phyloP scores from a whole-genome alignment of 2,797 vertebrate genomes.

The Sarcophilus harrisii region DNA sequence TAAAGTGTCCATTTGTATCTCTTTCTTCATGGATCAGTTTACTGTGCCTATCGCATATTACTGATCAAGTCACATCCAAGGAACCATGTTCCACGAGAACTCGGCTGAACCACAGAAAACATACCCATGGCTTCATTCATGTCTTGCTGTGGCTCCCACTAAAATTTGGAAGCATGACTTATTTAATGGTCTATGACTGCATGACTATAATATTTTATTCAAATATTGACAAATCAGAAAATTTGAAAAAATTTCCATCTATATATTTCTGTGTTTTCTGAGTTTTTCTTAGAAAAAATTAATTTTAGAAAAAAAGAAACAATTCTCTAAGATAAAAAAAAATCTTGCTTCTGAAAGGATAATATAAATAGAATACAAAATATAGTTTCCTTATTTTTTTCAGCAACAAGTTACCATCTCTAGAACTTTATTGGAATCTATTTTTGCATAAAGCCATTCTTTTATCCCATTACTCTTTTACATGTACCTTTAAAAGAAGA shows the following conservation, averaged over 20 bases:
- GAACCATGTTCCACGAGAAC: not conserved
- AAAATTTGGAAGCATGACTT: not conserved
- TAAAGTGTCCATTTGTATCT: too few relatives aligned
- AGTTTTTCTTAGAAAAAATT: not conserved
- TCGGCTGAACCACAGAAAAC: not conserved
- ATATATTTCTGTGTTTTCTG: not conserved
- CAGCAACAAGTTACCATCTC: too few relatives aligned
- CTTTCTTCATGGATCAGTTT: not conserved
- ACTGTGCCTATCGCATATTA: not conserved
- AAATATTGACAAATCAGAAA: not conserved
- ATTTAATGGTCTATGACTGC: not conserved
- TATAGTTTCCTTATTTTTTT: not conserved
- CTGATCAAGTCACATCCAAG: not conserved
- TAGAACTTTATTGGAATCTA: not conserved
- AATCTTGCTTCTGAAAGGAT: not conserved
- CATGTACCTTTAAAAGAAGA: not conserved
- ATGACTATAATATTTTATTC: not conserved
- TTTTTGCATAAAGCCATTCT: not conserved
- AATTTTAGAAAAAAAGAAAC: not conserved
- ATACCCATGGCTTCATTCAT: not conserved
- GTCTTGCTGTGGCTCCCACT: not conserved
- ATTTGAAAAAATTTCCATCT: not conserved
- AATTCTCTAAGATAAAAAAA: not conserved
- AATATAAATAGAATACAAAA: not conserved
- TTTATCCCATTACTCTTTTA: not conserved